Base-by-base conservation (phyloP, 2,888 invertebrate genomes). In the Scotopteryx bipunctaria region DNA sequence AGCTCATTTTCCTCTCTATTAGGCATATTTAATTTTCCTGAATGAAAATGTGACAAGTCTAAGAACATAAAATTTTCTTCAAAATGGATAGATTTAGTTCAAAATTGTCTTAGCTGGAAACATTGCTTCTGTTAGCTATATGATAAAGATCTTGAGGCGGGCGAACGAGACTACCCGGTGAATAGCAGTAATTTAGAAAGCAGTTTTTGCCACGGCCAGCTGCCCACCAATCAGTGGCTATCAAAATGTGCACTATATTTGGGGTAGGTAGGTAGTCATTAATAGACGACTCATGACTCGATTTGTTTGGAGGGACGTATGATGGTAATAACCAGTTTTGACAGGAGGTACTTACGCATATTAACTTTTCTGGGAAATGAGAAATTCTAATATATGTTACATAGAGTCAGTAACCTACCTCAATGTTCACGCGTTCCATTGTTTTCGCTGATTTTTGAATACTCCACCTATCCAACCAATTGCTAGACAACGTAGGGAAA, bases 161-260 rank as follows among this genome's bases (percentile, higher is more conserved):
- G 82, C 83, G 81, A 64, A 70, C 69, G 69, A 73, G 72, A 70
- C 73, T 69, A 75, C 69, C 71, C 66, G 62, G 67, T 76, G 76
- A 76, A 85, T 84, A 79, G 79, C 75, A 73, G 83, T 82, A 79
- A 86, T 86, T 86, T 86, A 81, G 83, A 84, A 86, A 85, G 82
- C 76, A 73, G 78, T 85, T 87, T 88, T 88, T 84, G 81, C 77
- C 66, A 80, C 76, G 76, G 79, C 61, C 89, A 88, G 86, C 87
- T 88, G 88, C 72, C 79, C 79, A 83, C 86, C 81, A 81, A 84
- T 83, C 54, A 48, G 46, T 37, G 42, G 27, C 27, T 48, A 54
- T 40, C 81, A 76, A 83, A 83, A 81, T 79, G 81, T 81, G 82
- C 84, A 83, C 78, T 78, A 76, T 76, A 73, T 69, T 74, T 71